Evolutionary conservation across 2,888 invertebrate species (phyloP), one percentile per base, ranked within the genome.

Genomic region (Clitarchus hookeri): DNA sequence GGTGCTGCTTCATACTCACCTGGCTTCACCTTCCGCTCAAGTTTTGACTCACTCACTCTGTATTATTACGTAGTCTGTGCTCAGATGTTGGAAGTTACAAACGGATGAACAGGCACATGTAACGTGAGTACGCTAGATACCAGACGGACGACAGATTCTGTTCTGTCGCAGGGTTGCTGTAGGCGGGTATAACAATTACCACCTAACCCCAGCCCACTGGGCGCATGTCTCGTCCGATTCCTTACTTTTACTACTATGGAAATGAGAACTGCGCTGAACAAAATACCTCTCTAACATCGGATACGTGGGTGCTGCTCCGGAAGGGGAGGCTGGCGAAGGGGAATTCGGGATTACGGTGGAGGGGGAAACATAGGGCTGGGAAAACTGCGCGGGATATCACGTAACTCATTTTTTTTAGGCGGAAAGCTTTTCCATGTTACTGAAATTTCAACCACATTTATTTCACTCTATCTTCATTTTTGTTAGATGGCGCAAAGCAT

Each of bases 371-470:
- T 6, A n/a, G n/a, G 65, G 23, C 6, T 19, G 65, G 48, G 36
- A 36, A 36, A 53, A 19, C 53, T 12, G 53, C 53, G 53, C 53
- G 4, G 53, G 23, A n/a, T 65, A 65, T 65, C 65, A n/a, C 65
- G 65, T 65, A 65, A 65, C 65, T 65, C 65, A 65, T 65, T 65
- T 11, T 65, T n/a, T 65, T 65, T 65, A n/a, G 65, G 65, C 65
- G n/a, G 65, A 65, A n/a, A 65, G 65, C 65, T 65, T 65, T 65
- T 65, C 65, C 65, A n/a, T 65, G 65, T 65, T 65, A 65, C 65
- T 65, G 65, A 65, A 65, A 65, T 65, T 65, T 65, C 65, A 65
- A n/a, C 65, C 19, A 65, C 19, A n/a, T 65, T 65, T 65, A n/a
- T 65, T 65, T 65, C 65, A 65, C 65, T 65, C 65, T 19, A 23